Evolutionary conservation across 1,140 invertebrate species (phyloP), one percentile per base, ranked within the genome.

Genomic region (Calosoma granatense): DNA sequence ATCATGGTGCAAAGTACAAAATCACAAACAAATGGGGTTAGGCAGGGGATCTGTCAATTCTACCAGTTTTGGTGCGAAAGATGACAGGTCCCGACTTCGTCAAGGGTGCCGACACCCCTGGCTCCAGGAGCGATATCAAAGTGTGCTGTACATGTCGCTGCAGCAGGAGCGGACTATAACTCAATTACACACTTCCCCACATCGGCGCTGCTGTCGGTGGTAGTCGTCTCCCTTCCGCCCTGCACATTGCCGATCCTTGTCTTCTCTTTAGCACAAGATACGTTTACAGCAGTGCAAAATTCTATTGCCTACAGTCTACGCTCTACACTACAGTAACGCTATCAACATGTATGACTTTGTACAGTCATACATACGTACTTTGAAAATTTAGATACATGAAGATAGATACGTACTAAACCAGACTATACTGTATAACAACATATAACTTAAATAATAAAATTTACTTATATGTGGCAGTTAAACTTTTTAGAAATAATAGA

Each of bases 101-200:
- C 26, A 36, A 36, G 6, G n/a, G 26, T 36, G n/a, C 26, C 26
- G n/a, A n/a, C n/a, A 36, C 26, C 26, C n/a, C n/a, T n/a, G n/a
- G 26, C 26, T 9, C 6, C 26, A 36, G 26, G n/a, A 36, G n/a
- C 26, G 26, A 36, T 36, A 36, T 36, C 26, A 36, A 36, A 36
- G 26, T 36, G n/a, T 36, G 26, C n/a, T 36, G 26, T 36, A n/a
- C 26, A 36, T 36, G 26, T 6, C 17, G 41, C 9, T 47, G 41
- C 6, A 17, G 15, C 6, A 9, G 17, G 15, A 6, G 17, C 41
- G 6, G 41, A 47, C 41, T 47, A 47, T 47, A 47, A 47, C 41
- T 47, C 41, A 47, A 47, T 47, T 47, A 47, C 41, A 47, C 41
- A 47, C 6, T 47, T 47, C 41, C 41, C 41, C 41, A 47, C 41